phyloP scores from a whole-genome alignment of 2,888 invertebrate genomes.

The Kryphioiulus occultus region DNA sequence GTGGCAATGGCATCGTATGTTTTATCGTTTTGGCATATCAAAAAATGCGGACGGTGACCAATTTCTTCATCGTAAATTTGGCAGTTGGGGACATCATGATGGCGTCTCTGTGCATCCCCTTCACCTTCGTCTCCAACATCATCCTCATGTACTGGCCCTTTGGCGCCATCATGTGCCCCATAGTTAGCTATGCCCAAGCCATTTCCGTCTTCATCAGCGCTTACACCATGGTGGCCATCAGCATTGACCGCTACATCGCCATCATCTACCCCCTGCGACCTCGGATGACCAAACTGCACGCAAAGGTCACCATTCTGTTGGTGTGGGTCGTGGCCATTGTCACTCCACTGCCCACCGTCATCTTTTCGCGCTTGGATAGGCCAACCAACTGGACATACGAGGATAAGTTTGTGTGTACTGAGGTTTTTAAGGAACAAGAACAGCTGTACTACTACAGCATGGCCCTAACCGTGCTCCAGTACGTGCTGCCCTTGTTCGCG shows the following conservation, averaged over 20 bases:
- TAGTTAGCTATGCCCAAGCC: conserved; percentile 77
- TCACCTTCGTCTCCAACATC: conserved; percentile 82
- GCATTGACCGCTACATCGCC: conserved; percentile 87
- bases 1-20: conserved; percentile 72
- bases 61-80: conserved; percentile 84
- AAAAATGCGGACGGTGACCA: conserved; percentile 90
- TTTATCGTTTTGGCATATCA: conserved; percentile 84
- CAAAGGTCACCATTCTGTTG: conserved; percentile 72
- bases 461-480: conserved; percentile 76
- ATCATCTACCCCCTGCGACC: conserved; percentile 88
- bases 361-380: conserved; percentile 69
- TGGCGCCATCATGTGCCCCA: conserved; percentile 79
- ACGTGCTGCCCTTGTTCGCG: conserved; percentile 80
- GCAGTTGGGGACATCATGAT: conserved; percentile 90
- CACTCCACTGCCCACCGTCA: conserved; percentile 81
- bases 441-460: conserved; percentile 72
- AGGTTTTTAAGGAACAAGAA: conserved; percentile 55
- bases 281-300: conserved; percentile 76
- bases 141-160: conserved; percentile 88
- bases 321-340: conserved; percentile 80
- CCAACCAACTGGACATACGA: conserved; percentile 49
- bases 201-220: conserved; percentile 73
- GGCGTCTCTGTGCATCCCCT: conserved; percentile 89
- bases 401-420: conserved; percentile 54
- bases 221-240: conserved; percentile 89